Conservation (phyloP, 2,113 vertebrate species). For the Indicator maculatus region DNA sequence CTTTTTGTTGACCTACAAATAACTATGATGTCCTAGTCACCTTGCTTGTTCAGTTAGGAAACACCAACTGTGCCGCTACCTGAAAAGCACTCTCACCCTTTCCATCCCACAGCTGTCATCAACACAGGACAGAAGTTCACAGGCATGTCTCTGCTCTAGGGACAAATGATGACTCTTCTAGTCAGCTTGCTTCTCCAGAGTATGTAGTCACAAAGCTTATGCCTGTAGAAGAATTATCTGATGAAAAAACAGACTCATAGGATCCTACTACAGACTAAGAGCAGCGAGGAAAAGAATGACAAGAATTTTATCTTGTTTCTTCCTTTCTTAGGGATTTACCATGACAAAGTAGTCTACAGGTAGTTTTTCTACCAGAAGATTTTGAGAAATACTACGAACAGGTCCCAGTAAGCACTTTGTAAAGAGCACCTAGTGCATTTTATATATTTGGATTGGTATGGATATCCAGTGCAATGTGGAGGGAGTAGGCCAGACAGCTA, state of each 20-base stretch:
- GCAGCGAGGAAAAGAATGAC: neutral
- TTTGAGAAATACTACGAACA: conserved; percentile 4
- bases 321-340: neutral
- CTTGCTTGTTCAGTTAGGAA: neutral
- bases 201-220: neutral
- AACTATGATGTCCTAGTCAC: neutral
- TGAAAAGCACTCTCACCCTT: neutral
- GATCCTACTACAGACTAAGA: neutral
- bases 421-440: neutral
- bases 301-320: neutral
- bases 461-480: neutral
- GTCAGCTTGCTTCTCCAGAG: neutral
- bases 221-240: neutral
- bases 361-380: neutral
- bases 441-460: neutral
- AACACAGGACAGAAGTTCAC: neutral
- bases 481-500: neutral
- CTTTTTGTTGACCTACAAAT: neutral
- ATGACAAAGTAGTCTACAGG: neutral
- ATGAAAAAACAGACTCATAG: neutral
- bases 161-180: neutral
- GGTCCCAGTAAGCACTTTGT: neutral
- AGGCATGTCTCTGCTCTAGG: neutral
- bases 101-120: neutral
- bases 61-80: neutral